phyloP scores from a whole-genome alignment of 2,888 invertebrate genomes.

The Apamea anceps region DNA sequence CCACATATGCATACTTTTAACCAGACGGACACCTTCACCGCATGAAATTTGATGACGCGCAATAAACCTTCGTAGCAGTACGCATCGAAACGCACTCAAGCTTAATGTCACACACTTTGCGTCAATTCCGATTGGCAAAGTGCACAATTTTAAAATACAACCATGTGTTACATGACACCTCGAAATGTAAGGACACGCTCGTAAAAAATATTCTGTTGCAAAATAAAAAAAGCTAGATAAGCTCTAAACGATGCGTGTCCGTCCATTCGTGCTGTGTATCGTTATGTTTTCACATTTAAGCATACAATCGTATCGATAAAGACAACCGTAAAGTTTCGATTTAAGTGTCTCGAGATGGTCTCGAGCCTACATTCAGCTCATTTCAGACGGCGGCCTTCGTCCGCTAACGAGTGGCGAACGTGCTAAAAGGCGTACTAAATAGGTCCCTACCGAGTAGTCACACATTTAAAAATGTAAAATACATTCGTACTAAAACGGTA shows the following conservation, averaged over 20 bases:
- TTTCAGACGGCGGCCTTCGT: conserved; percentile 73
- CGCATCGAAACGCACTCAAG: conserved; percentile 40
- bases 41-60: conserved; percentile 53
- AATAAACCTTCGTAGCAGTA: conserved; percentile 42
- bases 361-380: conserved; percentile 74
- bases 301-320: conserved; percentile 80
- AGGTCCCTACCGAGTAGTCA: conserved; percentile 67
- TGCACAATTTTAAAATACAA: conserved; percentile 42
- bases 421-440: conserved; percentile 74
- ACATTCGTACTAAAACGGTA: conserved; percentile 75
- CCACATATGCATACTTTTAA: conserved; percentile 48
- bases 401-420: conserved; percentile 67
- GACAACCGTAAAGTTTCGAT: conserved; percentile 83
- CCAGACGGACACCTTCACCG: conserved; percentile 43
- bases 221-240: conserved; percentile 81
- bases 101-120: conserved; percentile 36
- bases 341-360: conserved; percentile 81
- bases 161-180: conserved; percentile 46
- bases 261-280: conserved; percentile 74
- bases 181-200: conserved; percentile 48
- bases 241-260: conserved; percentile 69
- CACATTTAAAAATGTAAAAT: conserved; percentile 77
- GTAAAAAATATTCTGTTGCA: conserved; percentile 67
- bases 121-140: conserved; percentile 26
- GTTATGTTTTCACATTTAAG: conserved; percentile 78